These are phyloP conservation scores for Parthenolecanium corni DNA, from an alignment of 2,888 invertebrate genomes.

Conservation along the genomic window DNA sequence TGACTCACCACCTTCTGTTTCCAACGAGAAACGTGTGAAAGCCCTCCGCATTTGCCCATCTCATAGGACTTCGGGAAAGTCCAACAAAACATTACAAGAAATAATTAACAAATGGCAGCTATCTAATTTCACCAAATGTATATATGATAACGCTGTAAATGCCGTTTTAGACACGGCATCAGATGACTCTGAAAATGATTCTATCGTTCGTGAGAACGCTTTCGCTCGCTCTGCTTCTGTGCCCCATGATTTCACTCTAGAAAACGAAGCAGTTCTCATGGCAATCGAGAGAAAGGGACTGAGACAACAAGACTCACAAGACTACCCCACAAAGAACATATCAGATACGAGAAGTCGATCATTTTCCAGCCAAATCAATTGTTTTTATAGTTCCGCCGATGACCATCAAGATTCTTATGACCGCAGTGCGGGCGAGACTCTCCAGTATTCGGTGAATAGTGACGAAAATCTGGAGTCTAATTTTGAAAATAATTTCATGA, in stretches of 20 bases:
- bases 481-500: conserved; percentile 20
- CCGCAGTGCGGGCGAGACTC: background rate
- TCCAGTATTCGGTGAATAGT: background rate
- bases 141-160: conserved; percentile 9
- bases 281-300: conserved; percentile 16
- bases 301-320: conserved; percentile 1
- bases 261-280: conserved; percentile 19
- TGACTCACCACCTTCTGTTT: too few species aligned
- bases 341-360: background rate
- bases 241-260: conserved; percentile 6
- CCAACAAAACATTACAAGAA: too few species aligned
- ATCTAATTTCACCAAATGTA: conserved; percentile 8
- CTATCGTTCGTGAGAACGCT: background rate
- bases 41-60: too few species aligned
- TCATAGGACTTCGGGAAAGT: too few species aligned
- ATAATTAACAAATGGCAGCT: conserved; percentile 13
- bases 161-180: conserved; percentile 1
- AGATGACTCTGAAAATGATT: background rate
- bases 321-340: background rate
- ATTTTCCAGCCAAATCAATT: background rate
- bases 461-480: conserved; percentile 15
- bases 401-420: background rate
- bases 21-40: too few species aligned
- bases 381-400: background rate
- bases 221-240: background rate